Evolutionary conservation across 2,797 vertebrate genomes (phyloP), one percentile per base, ranked within the genome.

Genomic region (Tympanoctomys barrerae): DNA sequence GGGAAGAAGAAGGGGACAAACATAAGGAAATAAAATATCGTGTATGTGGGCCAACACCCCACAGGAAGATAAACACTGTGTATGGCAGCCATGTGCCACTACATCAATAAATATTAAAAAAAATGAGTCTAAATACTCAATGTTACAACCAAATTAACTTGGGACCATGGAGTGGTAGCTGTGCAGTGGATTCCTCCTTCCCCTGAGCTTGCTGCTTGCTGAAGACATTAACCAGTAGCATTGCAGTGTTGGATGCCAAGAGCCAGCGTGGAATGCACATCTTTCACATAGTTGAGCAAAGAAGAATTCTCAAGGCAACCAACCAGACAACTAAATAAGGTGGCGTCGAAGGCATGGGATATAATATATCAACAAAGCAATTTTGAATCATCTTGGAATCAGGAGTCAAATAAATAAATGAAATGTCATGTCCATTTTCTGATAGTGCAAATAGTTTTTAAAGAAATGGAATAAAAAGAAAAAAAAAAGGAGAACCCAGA

Each of bases 321-420:
- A 97, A 89, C 61, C 39, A 73, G 95, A 89, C 54, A 94, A 83
- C 88, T 96, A 92, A 95, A 92, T 88, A 87, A 96, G 71, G 73
- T 93, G 77, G 28, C 62, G 79, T 8, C 59, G 46, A 78, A 95
- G 73, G 36, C 80, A 90, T 19, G 87, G 70, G 39, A 10, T 97
- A 83, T 75, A 93, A 91, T 71, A 61, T 31, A 89, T 95, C 61
- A 95, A 91, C 77, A 77, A 64, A 87, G 54, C 84, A 42, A 89
- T 75, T 93, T 81, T 88, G 33, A 94, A 66, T 82, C 91, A 42
- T 85, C 57, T 75, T 10, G 77, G 87, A 93, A 90, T 90, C 57
- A 71, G 49, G 28, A 33, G 21, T 89, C 24, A 96, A 94, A 93
- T 85, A 97, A 96, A 61, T 71, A 91, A 87, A 36, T 91, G 80